Percentiles rank a stretch among this genome's conserved stretches.
phyloP scores from a whole-genome alignment of 30 jellyfish, hydroid and myxozoan genomes.

The Catostylus mosaicus region DNA sequence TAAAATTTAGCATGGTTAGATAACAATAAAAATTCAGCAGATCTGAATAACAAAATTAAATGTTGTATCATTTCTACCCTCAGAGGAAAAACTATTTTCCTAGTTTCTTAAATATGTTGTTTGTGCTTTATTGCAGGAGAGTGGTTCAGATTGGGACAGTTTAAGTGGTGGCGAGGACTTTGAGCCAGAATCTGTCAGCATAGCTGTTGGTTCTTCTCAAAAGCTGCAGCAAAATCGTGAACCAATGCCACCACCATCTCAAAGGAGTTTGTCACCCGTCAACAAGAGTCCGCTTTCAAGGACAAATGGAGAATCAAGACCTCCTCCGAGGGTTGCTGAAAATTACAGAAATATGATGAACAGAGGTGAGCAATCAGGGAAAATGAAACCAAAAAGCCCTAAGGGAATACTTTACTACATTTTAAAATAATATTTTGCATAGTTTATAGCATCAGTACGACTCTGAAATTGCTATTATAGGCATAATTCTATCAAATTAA shows the following conservation, averaged over 20 bases:
- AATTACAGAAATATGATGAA: slow-evolving; percentile 34
- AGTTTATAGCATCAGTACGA: no score
- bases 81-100: no score
- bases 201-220: slow-evolving; percentile 9
- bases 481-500: no score
- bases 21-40: no score
- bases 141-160: slow-evolving; percentile 75
- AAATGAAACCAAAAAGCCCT: no score
- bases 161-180: slow-evolving; percentile 61
- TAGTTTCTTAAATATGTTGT: not conserved
- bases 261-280: not conserved
- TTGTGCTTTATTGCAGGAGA: slow-evolving; percentile 33
- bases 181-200: slow-evolving; percentile 53
- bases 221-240: not conserved
- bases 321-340: slow-evolving; percentile 67
- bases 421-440: no score
- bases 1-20: no score
- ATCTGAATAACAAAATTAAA: no score
- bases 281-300: slow-evolving; percentile 40
- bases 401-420: no score
- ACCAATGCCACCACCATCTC: not conserved
- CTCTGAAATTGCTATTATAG: no score
- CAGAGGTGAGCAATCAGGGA: not conserved
- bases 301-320: slow-evolving; percentile 27
- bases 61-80: no score